Base-by-base conservation (phyloP, 1,140 invertebrate genomes). In the Maniola jurtina region DNA sequence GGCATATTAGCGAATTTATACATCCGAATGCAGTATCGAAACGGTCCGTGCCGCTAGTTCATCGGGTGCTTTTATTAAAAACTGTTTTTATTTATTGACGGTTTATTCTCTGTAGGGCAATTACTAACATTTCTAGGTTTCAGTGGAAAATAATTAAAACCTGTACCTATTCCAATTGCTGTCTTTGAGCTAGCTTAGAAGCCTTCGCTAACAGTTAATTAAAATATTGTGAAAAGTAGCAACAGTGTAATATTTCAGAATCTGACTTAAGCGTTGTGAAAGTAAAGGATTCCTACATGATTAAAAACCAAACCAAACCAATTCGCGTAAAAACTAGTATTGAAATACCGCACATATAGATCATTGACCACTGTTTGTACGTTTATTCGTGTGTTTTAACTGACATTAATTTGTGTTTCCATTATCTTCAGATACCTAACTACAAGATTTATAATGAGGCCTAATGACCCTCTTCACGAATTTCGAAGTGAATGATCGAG, bases 1-100 rank as follows among this genome's bases (percentile, higher is more conserved):
- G 88, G 85, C 78, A 80, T 89, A 89, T 90, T 90, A 90, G 85
- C 76, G 80, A 88, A 89, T 90, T 89, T 90, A 88, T 89, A 83
- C 77, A 79, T 81, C 72, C 75, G 74, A 69, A 86, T 89, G 85
- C 88, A 90, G 89, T 89, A 90, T 89, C 86, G 82, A 70, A 75
- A 73, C 73, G 62, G 73, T 76, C 75, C 78, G 74, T 74, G 74
- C 78, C 81, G 79, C 79, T 81, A 77, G 81, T 76, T 78, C 79
- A 77, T 55, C 78, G 76, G 75, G 78, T 71, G 79, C 79, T 88
- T 88, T 89, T 89, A 89, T 89, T 89, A 89, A 88, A 88, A 89
- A 86, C 84, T 76, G 79, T 86, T 88, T 85, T 90, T 88, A 90
- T 90, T 89, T 90, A 90, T 90, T 80, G 84, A 82, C 79, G 77